These are phyloP conservation scores for Phylloscopus trochilus DNA, from an alignment of 2,113 vertebrate species.

Conservation along the genomic window DNA sequence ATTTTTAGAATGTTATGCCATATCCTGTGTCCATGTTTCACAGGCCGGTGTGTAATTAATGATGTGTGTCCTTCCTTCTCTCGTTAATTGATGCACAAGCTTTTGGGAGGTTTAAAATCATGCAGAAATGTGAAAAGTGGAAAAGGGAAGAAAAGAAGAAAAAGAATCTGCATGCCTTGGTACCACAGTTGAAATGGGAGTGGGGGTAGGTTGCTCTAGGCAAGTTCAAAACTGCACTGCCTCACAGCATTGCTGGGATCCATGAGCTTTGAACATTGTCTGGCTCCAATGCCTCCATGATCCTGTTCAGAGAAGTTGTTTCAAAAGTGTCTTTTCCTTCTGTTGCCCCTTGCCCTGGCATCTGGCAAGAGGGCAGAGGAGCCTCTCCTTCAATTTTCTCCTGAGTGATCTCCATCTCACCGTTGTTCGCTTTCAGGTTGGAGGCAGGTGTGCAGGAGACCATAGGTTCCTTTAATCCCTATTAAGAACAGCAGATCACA, in stretches of 20 bases:
- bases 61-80: not conserved
- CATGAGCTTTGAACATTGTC: not conserved
- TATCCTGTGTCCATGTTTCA: not conserved
- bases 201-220: not conserved
- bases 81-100: not conserved
- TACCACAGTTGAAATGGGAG: not conserved
- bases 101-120: conserved; percentile 27
- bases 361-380: conserved; percentile 48
- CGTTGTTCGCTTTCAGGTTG: not conserved
- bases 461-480: conserved; percentile 40
- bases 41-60: not conserved
- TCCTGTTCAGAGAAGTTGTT: not conserved
- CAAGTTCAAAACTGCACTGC: not conserved
- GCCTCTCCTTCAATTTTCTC: conserved; percentile 37
- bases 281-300: not conserved
- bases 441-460: conserved; percentile 16
- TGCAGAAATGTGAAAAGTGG: not conserved
- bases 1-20: not conserved
- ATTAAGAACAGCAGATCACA: conserved; percentile 56
- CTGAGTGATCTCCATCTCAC: conserved; percentile 34
- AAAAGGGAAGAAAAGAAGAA: not conserved
- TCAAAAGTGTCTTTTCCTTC: not conserved
- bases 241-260: not conserved
- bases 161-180: not conserved
- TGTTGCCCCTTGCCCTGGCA: conserved; percentile 19